A percentile compares a stretch with the other conserved stretches of the same genome.
phyloP scores from a whole-genome alignment of 2,797 vertebrate genomes.

The Discoglossus pictus region DNA sequence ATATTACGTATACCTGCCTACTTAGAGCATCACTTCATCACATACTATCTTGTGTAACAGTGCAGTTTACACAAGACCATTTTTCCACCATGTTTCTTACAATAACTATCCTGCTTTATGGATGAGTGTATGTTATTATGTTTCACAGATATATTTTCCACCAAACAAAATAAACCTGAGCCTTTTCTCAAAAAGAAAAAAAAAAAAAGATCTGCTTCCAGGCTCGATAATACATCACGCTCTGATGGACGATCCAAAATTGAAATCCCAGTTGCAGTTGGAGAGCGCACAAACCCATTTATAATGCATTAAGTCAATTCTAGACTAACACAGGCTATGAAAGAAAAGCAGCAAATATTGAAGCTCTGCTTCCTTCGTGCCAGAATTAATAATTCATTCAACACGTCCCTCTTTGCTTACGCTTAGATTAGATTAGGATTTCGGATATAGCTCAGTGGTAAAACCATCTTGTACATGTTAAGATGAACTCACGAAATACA shows the following conservation, averaged over 20 bases:
- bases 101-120: too few relatives aligned
- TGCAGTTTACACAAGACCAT: too few relatives aligned
- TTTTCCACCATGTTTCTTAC: too few relatives aligned
- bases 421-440: constrained; percentile 4
- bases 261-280: neutral
- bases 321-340: neutral
- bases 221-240: too few relatives aligned
- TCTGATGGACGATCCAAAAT: too few relatives aligned
- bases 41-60: too few relatives aligned
- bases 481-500: neutral
- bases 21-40: too few relatives aligned
- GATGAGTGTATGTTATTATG: too few relatives aligned
- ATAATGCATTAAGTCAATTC: neutral
- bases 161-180: too few relatives aligned
- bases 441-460: neutral
- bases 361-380: neutral
- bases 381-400: constrained; percentile 23
- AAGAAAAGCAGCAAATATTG: neutral
- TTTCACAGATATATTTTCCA: too few relatives aligned
- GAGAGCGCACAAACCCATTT: neutral
- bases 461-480: neutral
- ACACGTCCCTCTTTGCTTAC: constrained; percentile 4
- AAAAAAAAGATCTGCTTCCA: neutral
- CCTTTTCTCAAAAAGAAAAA: too few relatives aligned
- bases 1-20: too few relatives aligned